Percentiles rank a stretch among this genome's conserved stretches.
These are phyloP conservation scores for Muraenolepis orangiensis DNA, from an alignment of 2,797 vertebrate species.

Conservation along the genomic window DNA sequence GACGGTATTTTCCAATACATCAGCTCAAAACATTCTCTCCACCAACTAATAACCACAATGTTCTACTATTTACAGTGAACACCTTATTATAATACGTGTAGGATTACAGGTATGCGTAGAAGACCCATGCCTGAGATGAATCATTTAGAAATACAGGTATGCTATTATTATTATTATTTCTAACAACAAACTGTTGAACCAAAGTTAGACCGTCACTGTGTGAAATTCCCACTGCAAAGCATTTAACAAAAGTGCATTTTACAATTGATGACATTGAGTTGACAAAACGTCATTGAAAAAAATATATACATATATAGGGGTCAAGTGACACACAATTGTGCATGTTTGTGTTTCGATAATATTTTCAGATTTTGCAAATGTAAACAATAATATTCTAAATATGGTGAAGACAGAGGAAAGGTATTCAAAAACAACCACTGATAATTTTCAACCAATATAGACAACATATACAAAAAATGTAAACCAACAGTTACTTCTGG, in stretches of 20 bases:
- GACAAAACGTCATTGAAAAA: no score
- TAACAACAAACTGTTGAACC: constrained; percentile 9
- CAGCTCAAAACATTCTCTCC: background rate
- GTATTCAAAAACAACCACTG: background rate
- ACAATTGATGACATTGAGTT: no score
- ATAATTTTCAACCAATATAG: background rate
- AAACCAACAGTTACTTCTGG: background rate
- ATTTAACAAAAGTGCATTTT: background rate
- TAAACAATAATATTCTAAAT: background rate
- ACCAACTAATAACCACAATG: background rate
- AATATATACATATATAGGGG: no score
- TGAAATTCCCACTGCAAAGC: background rate
- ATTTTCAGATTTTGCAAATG: background rate
- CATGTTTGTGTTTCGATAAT: background rate
- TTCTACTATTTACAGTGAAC: background rate
- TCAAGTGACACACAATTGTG: background rate
- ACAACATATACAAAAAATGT: background rate
- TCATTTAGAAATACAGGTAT: constrained; percentile 16
- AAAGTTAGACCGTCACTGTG: background rate
- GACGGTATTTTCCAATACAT: constrained; percentile 17
- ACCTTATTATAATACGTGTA: background rate
- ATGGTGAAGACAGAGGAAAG: background rate
- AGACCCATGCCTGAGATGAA: constrained; percentile 37
- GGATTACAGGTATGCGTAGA: constrained; percentile 2
- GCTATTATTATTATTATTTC: constrained; percentile 9